These are phyloP conservation scores for Pocillopora meandrina DNA, from an alignment of 92 coral and sea anemone species.

Conservation along the genomic window DNA sequence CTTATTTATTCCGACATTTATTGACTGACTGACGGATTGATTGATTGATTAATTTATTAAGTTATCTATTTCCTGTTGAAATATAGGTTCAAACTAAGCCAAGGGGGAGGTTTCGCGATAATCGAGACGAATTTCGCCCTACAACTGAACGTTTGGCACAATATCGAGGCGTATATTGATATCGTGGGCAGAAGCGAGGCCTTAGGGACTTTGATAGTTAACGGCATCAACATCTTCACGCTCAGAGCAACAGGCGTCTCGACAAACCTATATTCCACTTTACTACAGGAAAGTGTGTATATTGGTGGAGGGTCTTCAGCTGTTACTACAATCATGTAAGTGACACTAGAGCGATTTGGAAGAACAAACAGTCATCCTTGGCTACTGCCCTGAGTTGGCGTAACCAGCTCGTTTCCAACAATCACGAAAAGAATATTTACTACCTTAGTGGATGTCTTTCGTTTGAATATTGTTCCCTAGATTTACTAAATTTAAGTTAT, in stretches of 20 bases:
- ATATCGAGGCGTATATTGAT: constrained; percentile 21
- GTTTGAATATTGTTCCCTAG: too few species aligned
- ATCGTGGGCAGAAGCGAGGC: too few species aligned
- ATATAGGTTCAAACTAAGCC: constrained; percentile 62
- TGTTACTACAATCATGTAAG: background rate
- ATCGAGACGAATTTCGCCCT: constrained; percentile 39
- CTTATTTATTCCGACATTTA: background rate
- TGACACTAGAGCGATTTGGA: background rate
- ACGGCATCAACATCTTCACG: constrained; percentile 7
- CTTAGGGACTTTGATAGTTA: constrained; percentile 37
- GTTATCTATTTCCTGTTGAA: background rate
- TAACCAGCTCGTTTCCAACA: too few species aligned
- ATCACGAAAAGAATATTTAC: too few species aligned
- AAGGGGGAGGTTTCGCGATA: constrained; percentile 2
- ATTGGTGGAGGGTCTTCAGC: constrained; percentile 26
- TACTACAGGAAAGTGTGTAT: constrained; percentile 9
- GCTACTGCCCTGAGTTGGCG: background rate
- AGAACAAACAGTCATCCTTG: background rate
- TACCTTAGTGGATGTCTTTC: too few species aligned
- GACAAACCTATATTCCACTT: constrained; percentile 16
- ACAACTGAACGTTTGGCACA: constrained; percentile 22
- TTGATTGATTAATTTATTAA: background rate
- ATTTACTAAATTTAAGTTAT: too few species aligned
- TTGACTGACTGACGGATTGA: background rate
- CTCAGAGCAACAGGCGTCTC: constrained; percentile 4